Evolutionary conservation across 1,140 invertebrate species (phyloP).

Genomic region (Meloidogyne hapla): DNA sequence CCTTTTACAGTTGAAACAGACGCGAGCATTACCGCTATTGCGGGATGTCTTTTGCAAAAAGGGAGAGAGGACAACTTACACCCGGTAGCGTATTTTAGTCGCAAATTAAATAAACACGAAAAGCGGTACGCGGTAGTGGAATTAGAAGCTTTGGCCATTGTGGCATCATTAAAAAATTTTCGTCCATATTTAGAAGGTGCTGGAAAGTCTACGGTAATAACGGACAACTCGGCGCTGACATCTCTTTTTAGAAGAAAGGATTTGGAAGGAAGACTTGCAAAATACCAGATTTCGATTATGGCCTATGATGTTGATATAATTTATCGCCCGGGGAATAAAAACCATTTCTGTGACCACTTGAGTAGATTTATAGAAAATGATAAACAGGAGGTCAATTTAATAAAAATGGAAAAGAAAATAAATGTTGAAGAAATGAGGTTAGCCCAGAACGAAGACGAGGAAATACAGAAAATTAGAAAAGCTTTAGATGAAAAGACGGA

Average conservation of each 20-base stretch:
- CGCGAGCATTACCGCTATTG: constrained; percentile 16
- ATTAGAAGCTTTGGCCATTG: constrained; percentile 30
- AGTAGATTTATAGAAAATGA: too few relatives aligned
- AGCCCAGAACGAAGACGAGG: too few relatives aligned
- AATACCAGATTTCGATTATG: constrained; percentile 21
- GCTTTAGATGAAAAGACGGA: too few relatives aligned
- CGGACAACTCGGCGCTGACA: constrained; percentile 22
- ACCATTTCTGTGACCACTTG: too few relatives aligned
- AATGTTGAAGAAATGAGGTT: too few relatives aligned
- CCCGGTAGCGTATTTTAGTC: constrained; percentile 17
- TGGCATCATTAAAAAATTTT: constrained; percentile 11
- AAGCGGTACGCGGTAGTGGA: constrained; percentile 12
- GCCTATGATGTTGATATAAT: constrained; percentile 21
- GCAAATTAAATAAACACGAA: constrained; percentile 32
- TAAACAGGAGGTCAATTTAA: neutral
- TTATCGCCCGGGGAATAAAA: constrained; percentile 17
- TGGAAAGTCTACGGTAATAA: constrained; percentile 10
- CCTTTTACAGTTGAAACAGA: constrained; percentile 33
- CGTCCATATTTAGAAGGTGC: constrained; percentile 27
- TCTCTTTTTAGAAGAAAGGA: constrained; percentile 16
- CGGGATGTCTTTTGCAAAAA: constrained; percentile 10
- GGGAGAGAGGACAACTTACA: neutral
- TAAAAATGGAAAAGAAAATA: neutral
- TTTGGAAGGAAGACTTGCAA: constrained; percentile 16
- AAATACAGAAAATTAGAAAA: too few relatives aligned